phyloP scores from a whole-genome alignment of 2,113 vertebrate species.

The Atractosteus spatula region DNA sequence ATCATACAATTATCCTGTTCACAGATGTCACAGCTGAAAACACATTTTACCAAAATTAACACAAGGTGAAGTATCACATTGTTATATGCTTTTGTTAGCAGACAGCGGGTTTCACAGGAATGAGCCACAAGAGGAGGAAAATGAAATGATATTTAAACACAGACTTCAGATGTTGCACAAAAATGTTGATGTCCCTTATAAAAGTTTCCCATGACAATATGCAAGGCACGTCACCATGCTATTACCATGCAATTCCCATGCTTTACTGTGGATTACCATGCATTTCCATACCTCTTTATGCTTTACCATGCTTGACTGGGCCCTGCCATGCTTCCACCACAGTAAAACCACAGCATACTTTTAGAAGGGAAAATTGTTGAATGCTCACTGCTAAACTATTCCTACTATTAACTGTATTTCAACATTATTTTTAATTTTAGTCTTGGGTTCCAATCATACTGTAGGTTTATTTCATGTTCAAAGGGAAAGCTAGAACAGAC shows the following conservation, averaged over 20 bases:
- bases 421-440: not conserved
- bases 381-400: not conserved
- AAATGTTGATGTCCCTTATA: not conserved
- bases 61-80: not conserved
- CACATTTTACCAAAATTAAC: constrained; percentile 6
- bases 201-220: not conserved
- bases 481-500: constrained; percentile 11
- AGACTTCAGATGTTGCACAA: not conserved
- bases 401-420: too few relatives aligned
- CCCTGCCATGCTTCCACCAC: constrained; percentile 6
- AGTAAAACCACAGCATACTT: constrained; percentile 7
- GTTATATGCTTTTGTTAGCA: not conserved
- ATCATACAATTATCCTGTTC: not conserved
- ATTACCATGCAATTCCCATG: constrained; percentile 2
- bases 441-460: not conserved
- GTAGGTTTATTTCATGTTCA: not conserved
- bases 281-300: not conserved
- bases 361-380: not conserved
- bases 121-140: not conserved
- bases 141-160: not conserved
- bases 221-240: not conserved
- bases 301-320: constrained; percentile 3
- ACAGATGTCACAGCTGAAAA: too few relatives aligned
- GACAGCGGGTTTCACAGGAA: not conserved
- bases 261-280: constrained; percentile 2